These are phyloP conservation scores for Tragelaphus buxtoni DNA, from an alignment of 2,113 vertebrate genomes.

Conservation along the genomic window DNA sequence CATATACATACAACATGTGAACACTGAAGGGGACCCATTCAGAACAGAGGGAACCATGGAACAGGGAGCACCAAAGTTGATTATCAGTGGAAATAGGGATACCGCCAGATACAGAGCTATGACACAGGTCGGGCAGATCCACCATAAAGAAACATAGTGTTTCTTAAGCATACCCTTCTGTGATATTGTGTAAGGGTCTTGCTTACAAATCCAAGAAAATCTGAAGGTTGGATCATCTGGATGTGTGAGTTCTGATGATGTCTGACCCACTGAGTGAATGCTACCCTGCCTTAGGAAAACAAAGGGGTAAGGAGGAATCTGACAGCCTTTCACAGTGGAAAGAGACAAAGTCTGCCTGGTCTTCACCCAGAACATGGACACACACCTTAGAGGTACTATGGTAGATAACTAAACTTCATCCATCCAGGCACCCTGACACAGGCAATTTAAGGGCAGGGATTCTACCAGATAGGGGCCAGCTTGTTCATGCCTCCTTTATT, in stretches of 20 bases:
- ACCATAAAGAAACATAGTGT: background rate
- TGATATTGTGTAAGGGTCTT: background rate
- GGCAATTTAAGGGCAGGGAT: background rate
- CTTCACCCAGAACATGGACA: background rate
- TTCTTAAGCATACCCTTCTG: background rate
- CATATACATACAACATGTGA: background rate
- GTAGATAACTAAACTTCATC: background rate
- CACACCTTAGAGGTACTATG: background rate
- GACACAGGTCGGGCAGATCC: background rate
- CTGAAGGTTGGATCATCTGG: background rate
- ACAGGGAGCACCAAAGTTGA: background rate
- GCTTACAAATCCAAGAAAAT: constrained; percentile 6
- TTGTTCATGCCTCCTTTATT: background rate
- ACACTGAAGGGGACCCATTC: background rate
- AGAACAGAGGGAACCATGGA: background rate
- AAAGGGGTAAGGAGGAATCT: background rate
- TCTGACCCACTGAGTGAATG: background rate
- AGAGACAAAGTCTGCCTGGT: background rate
- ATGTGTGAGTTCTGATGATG: background rate
- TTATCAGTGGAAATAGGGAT: background rate
- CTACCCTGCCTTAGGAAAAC: background rate
- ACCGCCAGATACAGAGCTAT: background rate
- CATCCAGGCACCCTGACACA: background rate
- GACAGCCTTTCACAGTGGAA: background rate
- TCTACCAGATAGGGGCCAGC: background rate